Evolutionary conservation across 92 coral and sea anemone genomes (phyloP), one percentile per base, ranked within the genome.

Genomic region (Galaxea fascicularis): DNA sequence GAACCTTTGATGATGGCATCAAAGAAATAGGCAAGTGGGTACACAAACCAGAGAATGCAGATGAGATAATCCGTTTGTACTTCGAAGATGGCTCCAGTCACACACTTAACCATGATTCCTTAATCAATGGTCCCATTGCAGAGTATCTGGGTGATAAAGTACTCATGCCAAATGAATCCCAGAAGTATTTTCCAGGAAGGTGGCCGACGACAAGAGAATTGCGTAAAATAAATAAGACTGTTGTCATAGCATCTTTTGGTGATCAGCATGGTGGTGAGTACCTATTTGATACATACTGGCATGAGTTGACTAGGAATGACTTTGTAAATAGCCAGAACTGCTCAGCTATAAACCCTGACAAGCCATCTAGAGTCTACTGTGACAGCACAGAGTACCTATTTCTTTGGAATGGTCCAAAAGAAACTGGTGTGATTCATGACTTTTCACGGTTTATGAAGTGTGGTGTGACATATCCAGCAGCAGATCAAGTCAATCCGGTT

Each of bases 311-410:
- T 63, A 80, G 72, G 22, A 90, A 92, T 56, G 22, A 74, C 22
- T 94, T 89, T 74, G 78, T 67, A 17, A 76, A 89, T 9, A 65
- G 79, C 17, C 71, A 89, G 7, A 90, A 90, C 80, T 94, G 98
- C 60, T 41, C 93, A 14, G 88, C 82, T 20, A 60, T 90, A 53
- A 59, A 80, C 25, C 66, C 24, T 18, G 44, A 22, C 16, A 62
- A 10, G 14, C 91, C 94, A 7, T 60, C 88, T 1, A 79, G 98
- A 44, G 92, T 90, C 4, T 94, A 92, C 82, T 91, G 98, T 75
- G 98, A 94, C 83, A 94, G 98, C 76, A 94, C 98, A 9, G 88
- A 92, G 64, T 94, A 94, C 76, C 89, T 94, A 17, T 91, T 93
- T 18, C 90, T 94, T 71, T 94, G 98, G 98, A 70, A 94, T 51